Evolutionary conservation across 2,797 vertebrate genomes (phyloP).

Genomic region (Pseudochirops corinnae): DNA sequence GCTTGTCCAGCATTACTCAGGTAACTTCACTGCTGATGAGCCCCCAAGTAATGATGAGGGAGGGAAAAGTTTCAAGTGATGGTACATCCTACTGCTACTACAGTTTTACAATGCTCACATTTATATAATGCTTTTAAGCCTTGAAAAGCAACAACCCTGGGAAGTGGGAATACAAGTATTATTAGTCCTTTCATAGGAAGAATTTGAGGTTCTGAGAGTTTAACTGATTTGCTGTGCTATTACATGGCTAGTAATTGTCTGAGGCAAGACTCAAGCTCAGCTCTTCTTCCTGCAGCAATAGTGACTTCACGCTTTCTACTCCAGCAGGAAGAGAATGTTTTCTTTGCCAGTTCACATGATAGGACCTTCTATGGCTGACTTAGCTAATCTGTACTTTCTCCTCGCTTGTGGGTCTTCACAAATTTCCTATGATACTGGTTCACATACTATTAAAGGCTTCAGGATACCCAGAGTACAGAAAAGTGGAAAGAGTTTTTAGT

Average conservation of each 20-base stretch:
- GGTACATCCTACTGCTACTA: background rate
- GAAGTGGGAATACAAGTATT: background rate
- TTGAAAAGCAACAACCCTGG: background rate
- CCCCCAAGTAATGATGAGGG: background rate
- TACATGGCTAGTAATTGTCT: background rate
- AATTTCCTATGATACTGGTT: background rate
- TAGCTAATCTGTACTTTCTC: background rate
- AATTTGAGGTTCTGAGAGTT: background rate
- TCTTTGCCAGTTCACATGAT: background rate
- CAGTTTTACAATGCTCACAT: background rate
- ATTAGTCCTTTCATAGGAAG: background rate
- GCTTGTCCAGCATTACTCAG: constrained; percentile 97
- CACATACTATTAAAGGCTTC: background rate
- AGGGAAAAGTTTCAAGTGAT: background rate
- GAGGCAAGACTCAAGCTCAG: background rate
- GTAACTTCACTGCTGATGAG: constrained; percentile 84
- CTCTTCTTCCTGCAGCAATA: background rate
- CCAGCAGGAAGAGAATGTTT: background rate
- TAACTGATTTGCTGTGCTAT: background rate
- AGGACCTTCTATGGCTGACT: background rate
- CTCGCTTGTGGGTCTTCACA: background rate
- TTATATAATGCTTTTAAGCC: background rate
- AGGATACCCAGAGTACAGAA: constrained; percentile 24
- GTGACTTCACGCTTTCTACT: background rate
- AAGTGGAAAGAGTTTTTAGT: constrained; percentile 25